Percentiles rank a stretch among this genome's conserved stretches.
Evolutionary conservation across 2,113 vertebrate species (phyloP).

Genomic region (Prunella fulvescens): DNA sequence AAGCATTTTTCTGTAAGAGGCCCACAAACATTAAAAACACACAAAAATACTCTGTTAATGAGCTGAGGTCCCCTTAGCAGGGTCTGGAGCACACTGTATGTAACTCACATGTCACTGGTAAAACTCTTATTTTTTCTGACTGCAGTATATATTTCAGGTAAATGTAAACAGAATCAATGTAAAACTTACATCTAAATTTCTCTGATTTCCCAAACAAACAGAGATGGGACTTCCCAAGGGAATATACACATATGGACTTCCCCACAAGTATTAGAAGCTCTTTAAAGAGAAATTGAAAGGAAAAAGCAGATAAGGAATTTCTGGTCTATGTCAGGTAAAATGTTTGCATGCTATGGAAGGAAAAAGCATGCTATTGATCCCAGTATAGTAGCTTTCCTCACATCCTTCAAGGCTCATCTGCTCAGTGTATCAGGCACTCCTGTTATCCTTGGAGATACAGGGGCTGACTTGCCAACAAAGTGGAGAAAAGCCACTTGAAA

Average conservation of each 20-base stretch:
- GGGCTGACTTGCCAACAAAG: conserved; percentile 26
- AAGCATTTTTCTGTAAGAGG: background rate
- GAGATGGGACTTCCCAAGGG: background rate
- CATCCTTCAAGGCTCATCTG: conserved; percentile 39
- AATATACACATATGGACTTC: background rate
- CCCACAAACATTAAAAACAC: background rate
- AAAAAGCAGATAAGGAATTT: background rate
- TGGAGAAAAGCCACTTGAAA: conserved; percentile 62
- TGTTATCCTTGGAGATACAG: conserved; percentile 23
- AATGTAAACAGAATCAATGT: background rate
- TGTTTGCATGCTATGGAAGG: background rate
- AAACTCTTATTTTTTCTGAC: background rate
- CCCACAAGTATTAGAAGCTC: background rate
- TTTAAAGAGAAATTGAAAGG: background rate
- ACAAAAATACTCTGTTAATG: background rate
- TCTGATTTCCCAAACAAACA: background rate
- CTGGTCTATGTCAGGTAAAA: background rate
- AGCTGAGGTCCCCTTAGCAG: background rate
- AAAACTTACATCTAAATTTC: background rate
- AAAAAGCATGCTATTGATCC: conserved; percentile 26
- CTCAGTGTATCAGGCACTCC: conserved; percentile 18
- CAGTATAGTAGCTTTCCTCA: conserved; percentile 36
- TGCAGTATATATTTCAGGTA: background rate
- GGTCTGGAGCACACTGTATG: background rate
- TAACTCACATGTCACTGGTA: background rate